Evolutionary conservation across 2,797 vertebrate species (phyloP).

Genomic region (Antennarius maculatus): DNA sequence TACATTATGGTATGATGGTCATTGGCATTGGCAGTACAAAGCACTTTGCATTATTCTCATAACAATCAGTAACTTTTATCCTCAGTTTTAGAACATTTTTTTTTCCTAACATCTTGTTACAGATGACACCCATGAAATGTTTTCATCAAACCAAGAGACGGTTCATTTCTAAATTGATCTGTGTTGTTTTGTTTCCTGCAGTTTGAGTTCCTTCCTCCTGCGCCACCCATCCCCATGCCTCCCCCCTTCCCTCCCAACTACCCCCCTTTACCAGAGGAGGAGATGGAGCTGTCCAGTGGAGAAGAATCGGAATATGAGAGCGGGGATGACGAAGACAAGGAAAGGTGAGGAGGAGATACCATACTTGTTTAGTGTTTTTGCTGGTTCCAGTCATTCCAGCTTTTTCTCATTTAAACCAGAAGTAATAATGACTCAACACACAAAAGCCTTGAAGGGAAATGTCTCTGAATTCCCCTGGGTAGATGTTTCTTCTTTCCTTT

Average conservation of each 20-base stretch:
- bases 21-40: too few relatives aligned
- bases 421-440: slow-evolving; percentile 2
- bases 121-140: too few relatives aligned
- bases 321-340: slow-evolving; percentile 90
- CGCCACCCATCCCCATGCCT: slow-evolving; percentile 85
- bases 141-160: neutral
- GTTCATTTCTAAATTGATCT: neutral
- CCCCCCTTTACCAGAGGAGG: slow-evolving; percentile 90
- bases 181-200: slow-evolving; percentile 54
- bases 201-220: slow-evolving; percentile 84
- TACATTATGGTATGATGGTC: too few relatives aligned
- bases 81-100: too few relatives aligned
- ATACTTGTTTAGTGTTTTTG: neutral
- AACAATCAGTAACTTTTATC: too few relatives aligned
- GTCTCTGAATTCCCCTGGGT: slow-evolving; percentile 12
- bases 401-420: slow-evolving; percentile 12
- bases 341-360: slow-evolving; percentile 80
- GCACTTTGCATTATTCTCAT: too few relatives aligned
- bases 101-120: too few relatives aligned
- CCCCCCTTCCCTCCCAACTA: slow-evolving; percentile 89
- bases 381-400: neutral
- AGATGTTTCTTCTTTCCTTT: neutral
- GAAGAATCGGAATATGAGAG: slow-evolving; percentile 97
- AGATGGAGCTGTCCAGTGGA: slow-evolving; percentile 84
- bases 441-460: slow-evolving; percentile 9